Evolutionary conservation across 2,797 vertebrate species (phyloP), one percentile per base, ranked within the genome.

Genomic region (Coregonus suidteri): DNA sequence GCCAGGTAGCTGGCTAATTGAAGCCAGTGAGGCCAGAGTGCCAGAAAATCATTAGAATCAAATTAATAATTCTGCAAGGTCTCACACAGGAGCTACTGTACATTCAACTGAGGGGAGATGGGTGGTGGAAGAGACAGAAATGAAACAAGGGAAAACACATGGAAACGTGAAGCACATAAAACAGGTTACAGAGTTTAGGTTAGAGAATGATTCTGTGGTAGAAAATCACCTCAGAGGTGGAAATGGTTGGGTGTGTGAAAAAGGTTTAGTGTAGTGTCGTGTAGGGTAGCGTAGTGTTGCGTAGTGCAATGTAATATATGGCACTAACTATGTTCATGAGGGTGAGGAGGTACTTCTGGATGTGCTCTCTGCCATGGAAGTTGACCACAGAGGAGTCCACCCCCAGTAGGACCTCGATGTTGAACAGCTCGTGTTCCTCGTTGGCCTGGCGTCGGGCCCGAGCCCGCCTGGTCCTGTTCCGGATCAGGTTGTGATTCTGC

Each of bases 261-360:
- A 62, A 25, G 59, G n/a, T 62, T 62, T 62, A 25, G 59, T 25
- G 20, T 20, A 25, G 59, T 62, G 20, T 62, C n/a, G 6, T 25
- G 59, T 25, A 25, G 25, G 25, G 25, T 25, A 25, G 25, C 1
- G 53, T 5, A 3, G 4, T 15, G 5, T 54, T 1, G 53, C 53
- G 1, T 54, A 16, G 53, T 5, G 53, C 18, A 1, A 6, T 6
- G 16, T n/a, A n/a, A 6, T 6, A 62, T 7, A n/a, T 6, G n/a
- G n/a, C 16, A 93, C 97, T 94, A 91, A 99, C 98, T 47, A 99
- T 98, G 77, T 99, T 98, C 96, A 99, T 97, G 83, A 99, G 91
- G 0, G 98, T 99, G 81, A 99, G 94, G 47, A 99, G 94, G 85
- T 98, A 99, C 79, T 97, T 97, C 93, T 98, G 96, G 75, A 99